A percentile compares a stretch with the other conserved stretches of the same genome.
Evolutionary conservation across 2,888 invertebrate species (phyloP).

Genomic region (Salpingus planirostris): DNA sequence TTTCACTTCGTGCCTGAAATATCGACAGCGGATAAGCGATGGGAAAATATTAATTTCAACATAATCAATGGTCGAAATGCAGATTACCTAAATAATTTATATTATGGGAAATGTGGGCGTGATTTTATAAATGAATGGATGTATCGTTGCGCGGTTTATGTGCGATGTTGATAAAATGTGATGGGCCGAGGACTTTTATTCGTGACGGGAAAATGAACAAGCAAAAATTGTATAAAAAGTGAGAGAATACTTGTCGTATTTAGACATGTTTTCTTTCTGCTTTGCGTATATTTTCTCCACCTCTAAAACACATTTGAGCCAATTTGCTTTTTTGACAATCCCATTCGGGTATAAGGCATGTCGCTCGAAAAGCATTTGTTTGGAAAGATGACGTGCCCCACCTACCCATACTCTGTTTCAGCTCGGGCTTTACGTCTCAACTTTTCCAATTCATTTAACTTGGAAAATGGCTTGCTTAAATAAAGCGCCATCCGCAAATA

Average conservation of each 20-base stretch:
- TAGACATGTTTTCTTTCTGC: conserved; percentile 3
- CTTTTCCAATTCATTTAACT: conserved; percentile 26
- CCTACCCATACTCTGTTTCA: conserved; percentile 16
- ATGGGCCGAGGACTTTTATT: no score
- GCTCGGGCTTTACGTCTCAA: conserved; percentile 20
- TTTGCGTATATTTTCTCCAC: conserved; percentile 11
- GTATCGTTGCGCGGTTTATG: no score
- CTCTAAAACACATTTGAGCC: conserved; percentile 19
- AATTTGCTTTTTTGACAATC: conserved; percentile 21
- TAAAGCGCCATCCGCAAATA: conserved; percentile 20
- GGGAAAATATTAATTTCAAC: no score
- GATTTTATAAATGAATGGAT: no score
- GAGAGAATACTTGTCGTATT: conserved; percentile 12
- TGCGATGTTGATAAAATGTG: no score
- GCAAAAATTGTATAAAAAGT: conserved; percentile 2
- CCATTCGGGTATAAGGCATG: conserved; percentile 13
- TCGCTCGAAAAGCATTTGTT: conserved; percentile 20
- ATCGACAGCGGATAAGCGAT: no score
- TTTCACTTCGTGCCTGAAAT: no score
- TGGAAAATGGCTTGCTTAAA: conserved; percentile 19
- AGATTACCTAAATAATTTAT: no score
- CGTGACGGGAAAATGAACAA: no score
- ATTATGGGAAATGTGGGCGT: no score
- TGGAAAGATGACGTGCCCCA: conserved; percentile 20
- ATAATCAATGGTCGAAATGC: no score